Conservation (phyloP, 1,140 invertebrate species). For the Drosophila guanche region DNA sequence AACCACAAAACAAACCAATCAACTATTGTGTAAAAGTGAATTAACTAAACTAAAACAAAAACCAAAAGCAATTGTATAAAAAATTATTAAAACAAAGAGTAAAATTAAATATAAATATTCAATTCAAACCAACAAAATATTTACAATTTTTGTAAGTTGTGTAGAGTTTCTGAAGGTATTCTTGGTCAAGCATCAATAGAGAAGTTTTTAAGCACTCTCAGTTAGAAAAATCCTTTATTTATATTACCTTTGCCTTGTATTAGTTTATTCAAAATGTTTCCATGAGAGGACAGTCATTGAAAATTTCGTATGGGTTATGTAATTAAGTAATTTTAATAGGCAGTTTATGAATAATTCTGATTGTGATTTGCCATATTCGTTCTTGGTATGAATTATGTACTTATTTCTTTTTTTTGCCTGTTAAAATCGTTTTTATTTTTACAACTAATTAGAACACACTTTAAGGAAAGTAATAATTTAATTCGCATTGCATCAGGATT, state of each 20-base stretch:
- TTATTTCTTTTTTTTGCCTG: background rate
- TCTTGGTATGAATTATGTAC: too few relatives aligned
- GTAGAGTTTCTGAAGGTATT: background rate
- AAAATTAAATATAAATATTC: slow-evolving; percentile 73
- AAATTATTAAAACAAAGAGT: slow-evolving; percentile 55
- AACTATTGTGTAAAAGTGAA: slow-evolving; percentile 55
- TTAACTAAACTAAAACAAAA: slow-evolving; percentile 44
- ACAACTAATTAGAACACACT: background rate
- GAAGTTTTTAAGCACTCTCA: background rate
- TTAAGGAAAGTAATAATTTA: too few relatives aligned
- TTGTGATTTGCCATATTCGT: too few relatives aligned
- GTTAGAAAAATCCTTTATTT: too few relatives aligned
- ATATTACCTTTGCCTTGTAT: too few relatives aligned
- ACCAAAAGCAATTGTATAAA: slow-evolving; percentile 73
- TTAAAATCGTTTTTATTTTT: background rate
- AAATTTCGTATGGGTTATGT: too few relatives aligned
- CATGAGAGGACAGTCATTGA: too few relatives aligned
- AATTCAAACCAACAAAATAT: slow-evolving; percentile 40
- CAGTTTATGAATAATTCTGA: too few relatives aligned
- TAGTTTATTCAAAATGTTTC: too few relatives aligned
- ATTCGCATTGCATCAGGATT: too few relatives aligned
- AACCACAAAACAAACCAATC: slow-evolving; percentile 9
- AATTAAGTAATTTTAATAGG: too few relatives aligned
- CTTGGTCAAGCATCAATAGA: background rate
- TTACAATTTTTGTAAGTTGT: slow-evolving; percentile 3